Percentiles rank a stretch among this genome's conserved stretches.
These are phyloP conservation scores for Agraylea sexmaculata DNA, from an alignment of 1,140 invertebrate species.

Conservation along the genomic window DNA sequence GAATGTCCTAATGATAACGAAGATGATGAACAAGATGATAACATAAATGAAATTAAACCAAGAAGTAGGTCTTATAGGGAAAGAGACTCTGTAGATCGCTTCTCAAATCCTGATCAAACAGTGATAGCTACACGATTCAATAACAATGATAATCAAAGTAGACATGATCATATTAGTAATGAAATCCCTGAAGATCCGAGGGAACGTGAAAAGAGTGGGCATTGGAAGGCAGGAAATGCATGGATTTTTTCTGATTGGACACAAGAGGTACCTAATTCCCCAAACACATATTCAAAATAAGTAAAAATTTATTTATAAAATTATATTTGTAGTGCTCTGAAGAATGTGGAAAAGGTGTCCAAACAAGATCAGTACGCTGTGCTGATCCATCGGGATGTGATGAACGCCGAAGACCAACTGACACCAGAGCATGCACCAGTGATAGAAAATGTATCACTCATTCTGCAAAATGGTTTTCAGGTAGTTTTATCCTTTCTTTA, in stretches of 20 bases:
- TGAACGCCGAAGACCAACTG: conserved; percentile 34
- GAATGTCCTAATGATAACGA: conserved; percentile 9
- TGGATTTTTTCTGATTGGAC: conserved; percentile 22
- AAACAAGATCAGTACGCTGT: conserved; percentile 51
- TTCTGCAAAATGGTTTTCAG: conserved; percentile 47
- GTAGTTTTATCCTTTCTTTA: conserved; percentile 20
- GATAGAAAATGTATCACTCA: conserved; percentile 43
- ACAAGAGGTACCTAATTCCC: conserved; percentile 14
- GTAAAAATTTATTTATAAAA: conserved; percentile 6
- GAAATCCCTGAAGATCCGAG: conserved; percentile 7
- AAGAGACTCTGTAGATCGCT: too few relatives aligned
- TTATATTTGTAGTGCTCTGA: conserved; percentile 37
- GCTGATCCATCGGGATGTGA: conserved; percentile 42
- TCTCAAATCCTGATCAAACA: too few relatives aligned
- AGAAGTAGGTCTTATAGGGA: too few relatives aligned
- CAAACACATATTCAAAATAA: background rate
- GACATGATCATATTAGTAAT: conserved; percentile 18
- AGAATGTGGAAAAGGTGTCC: conserved; percentile 50
- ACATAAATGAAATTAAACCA: too few relatives aligned
- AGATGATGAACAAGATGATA: too few relatives aligned
- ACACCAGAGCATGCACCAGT: conserved; percentile 42
- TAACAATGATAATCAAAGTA: too few relatives aligned
- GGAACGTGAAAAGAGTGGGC: conserved; percentile 8
- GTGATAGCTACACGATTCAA: too few relatives aligned
- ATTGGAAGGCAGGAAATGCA: conserved; percentile 17